These are phyloP conservation scores for Notothenia coriiceps DNA, from an alignment of 2,113 vertebrate species.

Conservation along the genomic window DNA sequence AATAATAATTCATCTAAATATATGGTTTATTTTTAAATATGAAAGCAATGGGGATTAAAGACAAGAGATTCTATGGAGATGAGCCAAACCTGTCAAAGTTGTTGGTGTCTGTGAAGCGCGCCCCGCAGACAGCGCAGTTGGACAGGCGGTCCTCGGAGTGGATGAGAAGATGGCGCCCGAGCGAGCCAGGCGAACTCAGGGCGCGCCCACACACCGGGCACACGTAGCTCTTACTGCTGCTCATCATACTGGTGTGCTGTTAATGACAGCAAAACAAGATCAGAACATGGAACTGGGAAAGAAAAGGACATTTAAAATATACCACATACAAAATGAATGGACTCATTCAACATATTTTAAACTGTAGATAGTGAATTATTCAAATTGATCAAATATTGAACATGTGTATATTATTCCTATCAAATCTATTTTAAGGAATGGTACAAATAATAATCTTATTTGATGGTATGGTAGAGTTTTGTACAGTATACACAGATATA, in stretches of 20 bases:
- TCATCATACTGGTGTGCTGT: conserved; percentile 93
- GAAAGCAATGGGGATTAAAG: neutral
- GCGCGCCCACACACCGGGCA: conserved; percentile 96
- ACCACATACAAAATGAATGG: neutral
- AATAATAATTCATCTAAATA: neutral
- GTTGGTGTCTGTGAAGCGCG: conserved; percentile 93
- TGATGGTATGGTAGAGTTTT: neutral
- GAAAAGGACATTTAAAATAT: neutral
- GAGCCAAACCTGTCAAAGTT: conserved; percentile 94
- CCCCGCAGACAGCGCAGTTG: conserved; percentile 97
- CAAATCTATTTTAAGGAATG: neutral
- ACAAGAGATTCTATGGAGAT: neutral
- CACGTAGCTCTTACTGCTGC: conserved; percentile 94
- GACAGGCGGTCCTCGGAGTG: conserved; percentile 97
- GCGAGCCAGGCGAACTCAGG: conserved; percentile 95
- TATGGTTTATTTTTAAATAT: neutral
- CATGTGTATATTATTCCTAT: neutral
- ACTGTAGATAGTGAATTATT: neutral
- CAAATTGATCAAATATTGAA: neutral
- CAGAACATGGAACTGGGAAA: neutral
- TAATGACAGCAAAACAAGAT: conserved; percentile 41
- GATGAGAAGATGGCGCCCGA: conserved; percentile 96
- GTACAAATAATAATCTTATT: neutral
- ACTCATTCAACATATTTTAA: neutral
- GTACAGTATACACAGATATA: neutral